These are phyloP conservation scores for Pseudopleuronectes americanus DNA, from an alignment of 2,797 vertebrate genomes.

Conservation along the genomic window DNA sequence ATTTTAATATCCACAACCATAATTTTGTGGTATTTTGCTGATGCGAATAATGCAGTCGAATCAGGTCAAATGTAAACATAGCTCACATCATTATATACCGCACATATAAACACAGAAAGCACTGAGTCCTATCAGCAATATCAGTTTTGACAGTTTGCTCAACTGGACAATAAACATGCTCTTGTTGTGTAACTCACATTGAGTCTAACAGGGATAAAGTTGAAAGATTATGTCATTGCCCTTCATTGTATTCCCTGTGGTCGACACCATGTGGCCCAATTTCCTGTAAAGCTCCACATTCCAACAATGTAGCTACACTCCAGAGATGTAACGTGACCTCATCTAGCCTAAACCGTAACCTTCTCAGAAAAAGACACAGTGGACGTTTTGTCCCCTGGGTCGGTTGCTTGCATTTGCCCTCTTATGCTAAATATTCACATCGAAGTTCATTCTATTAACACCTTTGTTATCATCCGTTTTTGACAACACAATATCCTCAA, in stretches of 20 bases:
- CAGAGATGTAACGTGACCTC: conserved; percentile 66
- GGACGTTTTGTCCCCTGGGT: neutral
- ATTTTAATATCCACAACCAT: too few species aligned
- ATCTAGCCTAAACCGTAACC: conserved; percentile 49
- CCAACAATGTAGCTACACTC: conserved; percentile 58
- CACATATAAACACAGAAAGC: too few species aligned
- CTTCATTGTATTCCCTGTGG: conserved; percentile 53
- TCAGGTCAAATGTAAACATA: too few species aligned
- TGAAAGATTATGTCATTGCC: conserved; percentile 28
- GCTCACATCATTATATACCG: too few species aligned
- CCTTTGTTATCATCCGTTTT: conserved; percentile 1
- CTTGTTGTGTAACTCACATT: neutral
- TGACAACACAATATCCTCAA: conserved; percentile 6
- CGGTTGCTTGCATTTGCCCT: neutral
- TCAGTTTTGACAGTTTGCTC: neutral
- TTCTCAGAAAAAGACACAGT: conserved; percentile 39
- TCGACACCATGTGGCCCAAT: conserved; percentile 64
- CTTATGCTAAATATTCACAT: neutral
- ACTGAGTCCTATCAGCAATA: too few species aligned
- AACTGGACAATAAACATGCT: neutral
- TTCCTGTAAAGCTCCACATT: conserved; percentile 73
- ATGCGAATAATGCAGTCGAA: too few species aligned
- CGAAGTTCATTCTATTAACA: neutral
- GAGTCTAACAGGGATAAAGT: conserved; percentile 31
- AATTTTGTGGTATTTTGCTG: too few species aligned